These are phyloP conservation scores for Aurelia coerulea DNA, from an alignment of 30 jellyfish, hydroid and myxozoan species.

Conservation along the genomic window DNA sequence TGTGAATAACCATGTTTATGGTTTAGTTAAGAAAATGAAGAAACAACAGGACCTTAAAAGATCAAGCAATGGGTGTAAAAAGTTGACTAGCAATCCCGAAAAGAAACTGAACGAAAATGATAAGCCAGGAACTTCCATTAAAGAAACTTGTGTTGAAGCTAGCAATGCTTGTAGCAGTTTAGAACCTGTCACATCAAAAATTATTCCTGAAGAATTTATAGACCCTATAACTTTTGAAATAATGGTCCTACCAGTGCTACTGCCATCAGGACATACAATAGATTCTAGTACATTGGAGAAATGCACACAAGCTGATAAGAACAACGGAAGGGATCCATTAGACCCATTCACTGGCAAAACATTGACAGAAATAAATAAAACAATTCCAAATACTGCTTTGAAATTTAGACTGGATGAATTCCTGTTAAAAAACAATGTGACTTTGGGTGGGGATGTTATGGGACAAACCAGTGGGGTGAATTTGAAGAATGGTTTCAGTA, in stretches of 20 bases:
- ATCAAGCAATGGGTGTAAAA: too few species aligned
- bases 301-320: constrained; percentile 52
- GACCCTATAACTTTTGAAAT: constrained; percentile 86
- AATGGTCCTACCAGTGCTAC: constrained; percentile 84
- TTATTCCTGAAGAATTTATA: constrained; percentile 59
- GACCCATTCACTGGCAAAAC: constrained; percentile 97
- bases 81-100: too few species aligned
- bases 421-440: constrained; percentile 13
- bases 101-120: too few species aligned
- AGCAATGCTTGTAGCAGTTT: too few species aligned
- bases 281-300: constrained; percentile 78
- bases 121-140: too few species aligned
- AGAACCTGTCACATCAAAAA: too few species aligned
- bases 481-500: too few species aligned
- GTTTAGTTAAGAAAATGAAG: not conserved
- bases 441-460: too few species aligned
- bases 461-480: too few species aligned
- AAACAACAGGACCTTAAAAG: too few species aligned
- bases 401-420: constrained; percentile 76
- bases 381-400: constrained; percentile 85
- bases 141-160: too few species aligned
- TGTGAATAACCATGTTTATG: constrained; percentile 4
- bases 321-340: constrained; percentile 79
- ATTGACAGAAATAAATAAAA: constrained; percentile 43
- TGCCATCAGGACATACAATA: constrained; percentile 94